Evolutionary conservation across 2,113 vertebrate species (phyloP).

Genomic region (Camelus dromedarius): DNA sequence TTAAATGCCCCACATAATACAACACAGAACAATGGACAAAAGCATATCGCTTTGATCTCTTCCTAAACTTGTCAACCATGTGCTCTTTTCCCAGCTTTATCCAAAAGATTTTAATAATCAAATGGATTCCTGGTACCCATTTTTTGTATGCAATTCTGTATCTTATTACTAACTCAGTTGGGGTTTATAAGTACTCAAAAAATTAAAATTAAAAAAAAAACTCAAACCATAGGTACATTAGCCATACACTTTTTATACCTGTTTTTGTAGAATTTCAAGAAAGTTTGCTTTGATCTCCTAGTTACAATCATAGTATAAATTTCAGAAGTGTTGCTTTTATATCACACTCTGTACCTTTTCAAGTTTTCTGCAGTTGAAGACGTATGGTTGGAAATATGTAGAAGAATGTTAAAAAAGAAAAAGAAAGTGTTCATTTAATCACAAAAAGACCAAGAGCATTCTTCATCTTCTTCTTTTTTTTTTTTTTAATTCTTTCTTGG

Average conservation of each 20-base stretch:
- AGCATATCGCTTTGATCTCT: not conserved
- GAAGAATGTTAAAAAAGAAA: not conserved
- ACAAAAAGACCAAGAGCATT: not conserved
- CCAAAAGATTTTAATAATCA: slow-evolving; percentile 52
- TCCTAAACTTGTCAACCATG: slow-evolving; percentile 16
- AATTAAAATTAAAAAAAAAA: not conserved
- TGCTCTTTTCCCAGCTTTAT: not conserved
- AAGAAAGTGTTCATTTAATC: not conserved
- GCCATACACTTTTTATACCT: not conserved
- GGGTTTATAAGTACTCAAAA: not conserved
- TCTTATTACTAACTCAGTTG: slow-evolving; percentile 39
- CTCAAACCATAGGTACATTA: not conserved
- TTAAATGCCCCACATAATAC: not conserved
- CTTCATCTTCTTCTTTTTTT: not conserved
- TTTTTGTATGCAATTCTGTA: slow-evolving; percentile 32
- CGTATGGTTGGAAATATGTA: slow-evolving; percentile 13
- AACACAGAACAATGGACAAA: not conserved
- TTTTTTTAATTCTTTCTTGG: not conserved
- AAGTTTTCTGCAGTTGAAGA: not conserved
- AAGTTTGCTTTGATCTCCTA: slow-evolving; percentile 58
- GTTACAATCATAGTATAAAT: slow-evolving; percentile 16
- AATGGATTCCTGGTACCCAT: slow-evolving; percentile 8
- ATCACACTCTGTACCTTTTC: slow-evolving; percentile 21
- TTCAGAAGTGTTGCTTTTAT: slow-evolving; percentile 45
- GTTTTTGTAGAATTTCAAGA: not conserved